These are phyloP conservation scores for Amazona finschi DNA, from an alignment of 2,797 vertebrate species.

Conservation along the genomic window DNA sequence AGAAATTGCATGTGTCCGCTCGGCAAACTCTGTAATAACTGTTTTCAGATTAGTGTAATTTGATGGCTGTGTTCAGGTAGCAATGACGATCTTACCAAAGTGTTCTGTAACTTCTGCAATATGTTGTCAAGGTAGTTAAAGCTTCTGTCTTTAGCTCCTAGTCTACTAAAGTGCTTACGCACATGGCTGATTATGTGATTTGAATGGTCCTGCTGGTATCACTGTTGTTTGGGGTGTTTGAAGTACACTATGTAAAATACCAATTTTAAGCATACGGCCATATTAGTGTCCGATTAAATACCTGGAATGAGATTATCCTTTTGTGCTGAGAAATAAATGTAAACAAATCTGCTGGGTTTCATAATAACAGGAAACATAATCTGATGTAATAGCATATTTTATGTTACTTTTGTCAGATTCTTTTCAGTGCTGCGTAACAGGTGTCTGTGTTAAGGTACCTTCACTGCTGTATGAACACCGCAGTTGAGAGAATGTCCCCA, in stretches of 20 bases:
- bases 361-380: not conserved
- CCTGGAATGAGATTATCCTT: not conserved
- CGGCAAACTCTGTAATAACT: not conserved
- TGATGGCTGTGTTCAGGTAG: not conserved
- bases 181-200: not conserved
- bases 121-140: not conserved
- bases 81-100: not conserved
- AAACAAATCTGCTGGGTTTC: not conserved
- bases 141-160: not conserved
- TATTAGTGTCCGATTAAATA: not conserved
- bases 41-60: not conserved
- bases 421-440: not conserved
- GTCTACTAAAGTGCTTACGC: not conserved
- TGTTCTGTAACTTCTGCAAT: not conserved
- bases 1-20: not conserved
- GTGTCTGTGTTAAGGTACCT: not conserved
- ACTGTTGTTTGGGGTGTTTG: not conserved
- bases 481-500: not conserved
- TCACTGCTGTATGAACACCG: not conserved
- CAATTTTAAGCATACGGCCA: not conserved
- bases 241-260: not conserved
- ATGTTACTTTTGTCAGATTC: not conserved
- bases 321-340: not conserved
- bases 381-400: slow-evolving; percentile 7
- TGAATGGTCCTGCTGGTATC: not conserved